Evolutionary conservation across 2,113 vertebrate genomes (phyloP).

Genomic region (Dicaeum eximium): DNA sequence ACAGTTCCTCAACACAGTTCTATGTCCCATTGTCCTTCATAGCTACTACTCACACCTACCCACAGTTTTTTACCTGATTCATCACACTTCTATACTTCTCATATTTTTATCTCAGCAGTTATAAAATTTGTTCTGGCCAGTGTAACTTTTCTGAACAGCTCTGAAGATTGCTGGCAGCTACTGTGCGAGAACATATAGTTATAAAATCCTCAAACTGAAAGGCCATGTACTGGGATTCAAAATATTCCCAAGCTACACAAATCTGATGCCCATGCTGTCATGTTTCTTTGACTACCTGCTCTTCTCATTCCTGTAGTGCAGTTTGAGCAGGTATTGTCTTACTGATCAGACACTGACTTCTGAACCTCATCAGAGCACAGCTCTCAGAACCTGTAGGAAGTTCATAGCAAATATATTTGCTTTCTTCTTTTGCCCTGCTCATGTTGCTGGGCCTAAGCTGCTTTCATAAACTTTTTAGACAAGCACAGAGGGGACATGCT

Average conservation of each 20-base stretch:
- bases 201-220: not conserved
- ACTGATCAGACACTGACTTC: not conserved
- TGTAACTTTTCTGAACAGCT: not conserved
- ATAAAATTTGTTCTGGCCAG: not conserved
- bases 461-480: not conserved
- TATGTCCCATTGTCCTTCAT: not conserved
- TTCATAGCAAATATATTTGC: not conserved
- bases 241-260: not conserved
- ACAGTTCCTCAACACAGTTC: not conserved
- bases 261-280: not conserved
- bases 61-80: not conserved
- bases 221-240: not conserved
- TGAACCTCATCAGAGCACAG: not conserved
- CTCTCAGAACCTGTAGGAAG: not conserved
- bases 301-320: not conserved
- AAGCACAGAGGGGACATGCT: not conserved
- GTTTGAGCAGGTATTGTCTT: not conserved
- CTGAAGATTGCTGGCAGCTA: not conserved
- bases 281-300: not conserved
- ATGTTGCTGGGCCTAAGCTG: not conserved
- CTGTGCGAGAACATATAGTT: not conserved
- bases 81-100: not conserved
- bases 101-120: not conserved
- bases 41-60: not conserved
- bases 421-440: not conserved